Conservation (phyloP, 2,797 vertebrate genomes). For the Malurus splendens region DNA sequence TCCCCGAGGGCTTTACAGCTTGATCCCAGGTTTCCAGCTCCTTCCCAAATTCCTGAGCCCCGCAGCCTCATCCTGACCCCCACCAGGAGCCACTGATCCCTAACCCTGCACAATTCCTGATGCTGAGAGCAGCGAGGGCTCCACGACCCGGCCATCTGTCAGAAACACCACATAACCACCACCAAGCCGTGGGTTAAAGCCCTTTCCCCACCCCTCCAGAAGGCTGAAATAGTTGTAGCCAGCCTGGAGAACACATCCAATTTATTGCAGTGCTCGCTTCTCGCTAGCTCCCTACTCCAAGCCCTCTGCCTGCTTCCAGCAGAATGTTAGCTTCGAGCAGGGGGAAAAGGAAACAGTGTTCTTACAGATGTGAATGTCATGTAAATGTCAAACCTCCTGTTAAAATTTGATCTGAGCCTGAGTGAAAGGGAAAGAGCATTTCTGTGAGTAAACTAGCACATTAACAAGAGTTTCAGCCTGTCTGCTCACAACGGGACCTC, state of each 20-base stretch:
- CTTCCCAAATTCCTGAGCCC: background rate
- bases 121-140: background rate
- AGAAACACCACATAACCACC: background rate
- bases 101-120: background rate
- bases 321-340: background rate
- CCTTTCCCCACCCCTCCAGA: background rate
- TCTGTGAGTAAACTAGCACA: background rate
- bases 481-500: background rate
- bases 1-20: fast-evolving
- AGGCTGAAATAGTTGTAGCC: background rate
- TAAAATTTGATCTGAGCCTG: conserved; percentile 22
- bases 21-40: background rate
- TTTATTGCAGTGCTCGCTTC: background rate
- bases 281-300: background rate
- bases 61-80: background rate
- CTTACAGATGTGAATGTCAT: conserved; percentile 36
- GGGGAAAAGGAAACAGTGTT: conserved; percentile 3
- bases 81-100: fast-evolving
- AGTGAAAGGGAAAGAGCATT: background rate
- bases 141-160: fast-evolving
- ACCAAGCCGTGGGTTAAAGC: background rate
- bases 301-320: background rate
- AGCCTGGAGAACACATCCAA: background rate
- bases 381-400: conserved; percentile 43
- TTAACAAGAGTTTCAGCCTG: background rate